Base-by-base conservation (phyloP, 1,140 invertebrate genomes). In the Drosophila bocki region DNA sequence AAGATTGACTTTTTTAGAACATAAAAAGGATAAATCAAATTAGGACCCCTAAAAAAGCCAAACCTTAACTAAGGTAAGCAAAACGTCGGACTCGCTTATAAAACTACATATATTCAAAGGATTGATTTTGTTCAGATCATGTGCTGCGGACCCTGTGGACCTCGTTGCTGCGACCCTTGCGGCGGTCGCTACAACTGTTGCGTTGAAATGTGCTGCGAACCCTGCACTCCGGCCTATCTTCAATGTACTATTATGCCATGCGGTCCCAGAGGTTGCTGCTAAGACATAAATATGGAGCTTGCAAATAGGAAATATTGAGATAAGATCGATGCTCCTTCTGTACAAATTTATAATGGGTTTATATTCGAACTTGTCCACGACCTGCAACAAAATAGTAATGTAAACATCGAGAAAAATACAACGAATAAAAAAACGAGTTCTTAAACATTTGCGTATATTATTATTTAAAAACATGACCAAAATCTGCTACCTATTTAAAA, bases 61-160 rank as follows among this genome's bases (percentile, higher is more conserved):
- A 22, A 4, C 7, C 6, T 3, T 22, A 37, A 54, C 22, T 33
- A 37, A 15, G 26, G 69, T 72, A 47, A 61, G 70, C 32, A 0
- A 22, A 39, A 15, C 2, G 32, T 7, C 3, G 22, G 0, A 15
- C 4, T 1, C 15, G 32, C 0, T 3, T 15, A 9, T 37, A 5
- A 0, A 15, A 15, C 7, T 13, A 19, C 1, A 19, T n/a, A 0
- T 35, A 15, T 7, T 7, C 7, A 13, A 0, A 37, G 0, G 3
- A 11, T 39, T 11, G 4, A 22, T 8, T 41, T 5, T 12, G 7
- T 4, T 13, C 1, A 88, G 80, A 83, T 50, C 11, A 87, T 87
- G 83, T 88, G 83, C 37, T 70, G 83, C 42, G 83, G 83, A 70
- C 83, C 83, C 3, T 74, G 68, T 48, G 82, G 84, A 47, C 64